Evolutionary conservation across 2,888 invertebrate species (phyloP).

Genomic region (Automeris io): DNA sequence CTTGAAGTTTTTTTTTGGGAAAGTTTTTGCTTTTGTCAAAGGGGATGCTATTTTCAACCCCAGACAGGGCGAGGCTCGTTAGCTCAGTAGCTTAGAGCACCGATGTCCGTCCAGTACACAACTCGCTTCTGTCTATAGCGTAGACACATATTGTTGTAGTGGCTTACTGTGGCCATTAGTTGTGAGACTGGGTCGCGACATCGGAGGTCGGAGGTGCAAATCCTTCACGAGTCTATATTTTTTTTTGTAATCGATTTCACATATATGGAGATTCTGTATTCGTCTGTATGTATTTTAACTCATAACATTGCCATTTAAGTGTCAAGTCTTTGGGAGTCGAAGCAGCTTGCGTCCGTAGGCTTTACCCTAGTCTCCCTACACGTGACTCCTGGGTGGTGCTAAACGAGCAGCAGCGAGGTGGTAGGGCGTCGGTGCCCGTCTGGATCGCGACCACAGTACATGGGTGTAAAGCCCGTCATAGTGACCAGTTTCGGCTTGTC

Average conservation of each 20-base stretch:
- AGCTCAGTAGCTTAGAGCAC: conserved; percentile 11
- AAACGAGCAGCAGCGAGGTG: no score
- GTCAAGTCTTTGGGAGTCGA: no score
- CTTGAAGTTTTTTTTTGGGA: background rate
- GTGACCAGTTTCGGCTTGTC: no score
- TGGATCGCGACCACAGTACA: no score
- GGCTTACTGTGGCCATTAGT: background rate
- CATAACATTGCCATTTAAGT: no score
- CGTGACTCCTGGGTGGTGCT: no score
- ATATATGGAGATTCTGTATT: no score
- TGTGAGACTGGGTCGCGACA: conserved; percentile 1
- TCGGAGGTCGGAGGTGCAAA: conserved; percentile 18
- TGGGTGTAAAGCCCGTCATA: no score
- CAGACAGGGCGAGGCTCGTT: conserved; percentile 3
- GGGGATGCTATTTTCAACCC: background rate
- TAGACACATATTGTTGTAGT: background rate
- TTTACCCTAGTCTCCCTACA: no score
- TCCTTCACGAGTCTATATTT: conserved; percentile 15
- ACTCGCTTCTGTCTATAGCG: background rate
- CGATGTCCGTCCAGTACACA: conserved; percentile 5
- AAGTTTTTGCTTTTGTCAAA: background rate
- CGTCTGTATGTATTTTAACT: no score
- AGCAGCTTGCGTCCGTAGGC: no score
- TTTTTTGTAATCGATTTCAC: background rate
- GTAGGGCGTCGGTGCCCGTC: no score